These are phyloP conservation scores for Rhinichthys osculus DNA, from an alignment of 2,797 vertebrate species.

Conservation along the genomic window DNA sequence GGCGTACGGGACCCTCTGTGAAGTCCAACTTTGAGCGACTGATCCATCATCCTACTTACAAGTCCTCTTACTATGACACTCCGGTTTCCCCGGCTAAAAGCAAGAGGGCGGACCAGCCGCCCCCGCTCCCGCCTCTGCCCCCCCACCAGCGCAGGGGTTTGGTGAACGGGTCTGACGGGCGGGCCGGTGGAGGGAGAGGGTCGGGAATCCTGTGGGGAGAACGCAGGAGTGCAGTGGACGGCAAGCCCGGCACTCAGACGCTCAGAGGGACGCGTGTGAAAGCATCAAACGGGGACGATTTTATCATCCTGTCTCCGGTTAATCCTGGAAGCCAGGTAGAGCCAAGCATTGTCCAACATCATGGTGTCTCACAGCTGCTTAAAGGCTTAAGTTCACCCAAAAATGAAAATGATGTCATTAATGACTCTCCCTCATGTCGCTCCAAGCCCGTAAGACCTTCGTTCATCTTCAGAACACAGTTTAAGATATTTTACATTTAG, in stretches of 20 bases:
- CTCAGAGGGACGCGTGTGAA: slow-evolving; percentile 83
- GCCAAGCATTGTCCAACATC: slow-evolving; percentile 38
- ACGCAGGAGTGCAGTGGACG: slow-evolving; percentile 75
- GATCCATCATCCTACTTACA: slow-evolving; percentile 87
- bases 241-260: slow-evolving; percentile 71
- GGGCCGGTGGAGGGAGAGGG: slow-evolving; percentile 67
- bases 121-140: slow-evolving; percentile 73
- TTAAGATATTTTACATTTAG: no score
- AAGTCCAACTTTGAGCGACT: slow-evolving; percentile 85
- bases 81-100: slow-evolving; percentile 81
- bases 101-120: slow-evolving; percentile 82
- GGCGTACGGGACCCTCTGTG: slow-evolving; percentile 87
- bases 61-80: slow-evolving; percentile 79
- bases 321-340: slow-evolving; percentile 92
- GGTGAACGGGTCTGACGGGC: slow-evolving; percentile 77
- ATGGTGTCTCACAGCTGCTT: neutral
- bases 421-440: no score
- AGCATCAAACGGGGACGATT: slow-evolving; percentile 87
- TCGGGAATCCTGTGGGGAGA: slow-evolving; percentile 77
- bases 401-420: no score
- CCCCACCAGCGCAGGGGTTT: slow-evolving; percentile 86
- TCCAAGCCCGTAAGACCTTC: no score
- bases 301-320: slow-evolving; percentile 92
- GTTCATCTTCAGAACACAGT: no score
- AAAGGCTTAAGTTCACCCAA: neutral